phyloP scores from a whole-genome alignment of 2,113 vertebrate genomes.

The Puntigrus tetrazona region DNA sequence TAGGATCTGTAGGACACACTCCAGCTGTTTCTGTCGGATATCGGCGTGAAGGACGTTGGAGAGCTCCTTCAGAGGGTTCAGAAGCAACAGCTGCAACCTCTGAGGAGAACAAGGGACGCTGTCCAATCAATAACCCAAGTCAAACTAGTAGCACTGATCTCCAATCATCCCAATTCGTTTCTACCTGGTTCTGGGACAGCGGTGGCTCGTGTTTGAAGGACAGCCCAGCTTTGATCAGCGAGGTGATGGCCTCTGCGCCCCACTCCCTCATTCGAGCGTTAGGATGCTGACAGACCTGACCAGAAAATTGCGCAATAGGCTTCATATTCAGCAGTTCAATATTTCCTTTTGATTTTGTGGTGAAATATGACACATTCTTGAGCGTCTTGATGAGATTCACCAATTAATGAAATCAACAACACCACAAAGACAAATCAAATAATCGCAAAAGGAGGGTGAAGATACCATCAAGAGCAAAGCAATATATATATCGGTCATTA shows the following conservation, averaged over 20 bases:
- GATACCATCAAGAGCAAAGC: neutral
- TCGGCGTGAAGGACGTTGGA: slow-evolving; percentile 92
- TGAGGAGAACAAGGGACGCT: slow-evolving; percentile 59
- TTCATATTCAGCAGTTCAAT: neutral
- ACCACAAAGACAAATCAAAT: neutral
- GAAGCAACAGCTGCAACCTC: slow-evolving; percentile 91
- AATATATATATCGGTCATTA: neutral
- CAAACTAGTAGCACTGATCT: neutral
- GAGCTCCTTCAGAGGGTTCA: slow-evolving; percentile 95
- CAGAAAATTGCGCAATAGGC: slow-evolving; percentile 51
- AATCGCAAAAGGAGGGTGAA: neutral
- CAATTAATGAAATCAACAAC: neutral
- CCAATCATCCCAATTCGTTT: neutral
- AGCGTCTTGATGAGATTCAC: neutral
- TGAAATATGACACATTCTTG: neutral
- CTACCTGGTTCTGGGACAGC: slow-evolving; percentile 93
- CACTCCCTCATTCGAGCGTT: slow-evolving; percentile 98
- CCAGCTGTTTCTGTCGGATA: slow-evolving; percentile 96
- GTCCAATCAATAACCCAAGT: neutral
- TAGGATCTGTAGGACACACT: slow-evolving; percentile 95
- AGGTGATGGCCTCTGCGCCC: slow-evolving; percentile 96
- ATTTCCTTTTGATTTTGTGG: neutral
- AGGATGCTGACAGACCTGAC: slow-evolving; percentile 96
- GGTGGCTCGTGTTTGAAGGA: slow-evolving; percentile 91
- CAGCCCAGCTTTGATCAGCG: slow-evolving; percentile 95